Conservation (phyloP, 1,140 invertebrate genomes). For the Holotrichia oblita region DNA sequence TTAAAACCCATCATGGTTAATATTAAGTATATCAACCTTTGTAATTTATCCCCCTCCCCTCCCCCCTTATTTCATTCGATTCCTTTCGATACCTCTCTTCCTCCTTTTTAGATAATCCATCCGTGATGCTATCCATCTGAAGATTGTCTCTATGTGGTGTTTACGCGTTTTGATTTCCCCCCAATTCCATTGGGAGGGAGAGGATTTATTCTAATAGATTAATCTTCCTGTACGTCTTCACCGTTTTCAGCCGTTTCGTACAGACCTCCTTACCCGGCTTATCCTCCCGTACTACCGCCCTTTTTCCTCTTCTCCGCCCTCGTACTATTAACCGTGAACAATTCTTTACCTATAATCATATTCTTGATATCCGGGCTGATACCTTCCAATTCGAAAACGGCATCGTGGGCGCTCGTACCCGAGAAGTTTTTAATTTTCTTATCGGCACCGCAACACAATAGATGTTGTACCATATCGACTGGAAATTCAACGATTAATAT, state of each 20-base stretch:
- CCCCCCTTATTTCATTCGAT: no score
- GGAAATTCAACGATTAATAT: slow-evolving; percentile 5
- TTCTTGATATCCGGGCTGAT: slow-evolving; percentile 51
- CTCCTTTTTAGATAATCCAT: no score
- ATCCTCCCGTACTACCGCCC: neutral
- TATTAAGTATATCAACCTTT: no score
- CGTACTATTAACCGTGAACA: slow-evolving; percentile 8
- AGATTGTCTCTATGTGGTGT: no score
- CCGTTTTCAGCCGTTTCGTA: neutral
- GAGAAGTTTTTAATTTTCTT: slow-evolving; percentile 56
- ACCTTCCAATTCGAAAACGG: slow-evolving; percentile 56
- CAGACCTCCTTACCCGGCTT: neutral
- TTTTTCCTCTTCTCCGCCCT: slow-evolving; percentile 1
- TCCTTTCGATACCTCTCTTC: no score
- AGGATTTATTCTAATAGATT: neutral
- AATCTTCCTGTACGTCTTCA: slow-evolving; percentile 10
- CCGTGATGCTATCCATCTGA: no score
- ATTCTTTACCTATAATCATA: slow-evolving; percentile 46
- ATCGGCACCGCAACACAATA: slow-evolving; percentile 50
- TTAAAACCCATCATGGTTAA: no score
- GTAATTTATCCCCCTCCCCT: no score
- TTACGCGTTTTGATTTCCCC: no score
- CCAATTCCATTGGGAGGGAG: no score
- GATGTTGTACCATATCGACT: slow-evolving; percentile 50
- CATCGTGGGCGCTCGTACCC: slow-evolving; percentile 56